Percentiles rank a stretch among this genome's conserved stretches.
phyloP scores from a whole-genome alignment of 2,797 vertebrate species.

The Vireo griseus region DNA sequence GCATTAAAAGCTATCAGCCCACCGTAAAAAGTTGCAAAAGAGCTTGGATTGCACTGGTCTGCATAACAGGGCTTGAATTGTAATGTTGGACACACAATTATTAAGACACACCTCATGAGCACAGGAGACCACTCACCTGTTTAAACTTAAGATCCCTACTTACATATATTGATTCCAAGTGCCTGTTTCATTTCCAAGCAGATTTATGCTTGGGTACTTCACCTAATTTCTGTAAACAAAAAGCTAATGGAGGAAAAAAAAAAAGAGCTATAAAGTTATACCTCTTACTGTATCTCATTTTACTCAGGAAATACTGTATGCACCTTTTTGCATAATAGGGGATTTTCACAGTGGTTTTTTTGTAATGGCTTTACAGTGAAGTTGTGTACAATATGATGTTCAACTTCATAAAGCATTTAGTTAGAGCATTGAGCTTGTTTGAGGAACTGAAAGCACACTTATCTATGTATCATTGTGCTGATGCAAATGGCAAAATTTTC shows the following conservation, averaged over 20 bases:
- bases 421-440: constrained; percentile 68
- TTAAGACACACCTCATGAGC: neutral
- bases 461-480: constrained; percentile 73
- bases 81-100: neutral
- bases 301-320: constrained; percentile 58
- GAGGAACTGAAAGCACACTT: constrained; percentile 79
- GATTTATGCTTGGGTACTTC: constrained; percentile 31
- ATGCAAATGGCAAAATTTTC: constrained; percentile 79
- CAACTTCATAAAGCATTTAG: constrained; percentile 69
- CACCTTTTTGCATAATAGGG: constrained; percentile 63
- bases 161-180: neutral
- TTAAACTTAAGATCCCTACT: neutral
- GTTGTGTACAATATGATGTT: constrained; percentile 64
- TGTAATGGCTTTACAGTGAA: constrained; percentile 52
- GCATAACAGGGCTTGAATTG: neutral
- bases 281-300: constrained; percentile 49
- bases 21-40: neutral
- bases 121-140: neutral
- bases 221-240: constrained; percentile 55
- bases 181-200: constrained; percentile 37
- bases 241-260: neutral
- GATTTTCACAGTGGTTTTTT: constrained; percentile 65
- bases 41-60: neutral
- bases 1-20: neutral
- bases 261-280: constrained; percentile 1